These are phyloP conservation scores for Drosophila serrata DNA, from an alignment of 1,140 invertebrate genomes.

Conservation along the genomic window DNA sequence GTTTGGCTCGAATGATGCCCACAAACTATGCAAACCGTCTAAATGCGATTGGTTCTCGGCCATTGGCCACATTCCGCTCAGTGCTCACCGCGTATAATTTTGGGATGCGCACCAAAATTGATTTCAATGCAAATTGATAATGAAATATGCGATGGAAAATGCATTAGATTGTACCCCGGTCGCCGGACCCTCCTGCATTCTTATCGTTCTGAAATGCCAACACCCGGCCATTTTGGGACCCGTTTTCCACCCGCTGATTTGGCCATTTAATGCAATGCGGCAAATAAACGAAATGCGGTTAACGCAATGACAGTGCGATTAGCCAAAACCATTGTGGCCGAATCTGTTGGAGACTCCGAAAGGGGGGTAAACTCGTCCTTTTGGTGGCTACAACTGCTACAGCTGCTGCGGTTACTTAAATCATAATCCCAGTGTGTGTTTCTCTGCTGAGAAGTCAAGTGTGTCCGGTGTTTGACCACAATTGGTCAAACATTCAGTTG, in stretches of 20 bases:
- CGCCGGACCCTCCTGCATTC: slow-evolving; percentile 11
- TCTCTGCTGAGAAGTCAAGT: slow-evolving; percentile 34
- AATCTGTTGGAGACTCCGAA: slow-evolving; percentile 10
- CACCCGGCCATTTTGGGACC: neutral
- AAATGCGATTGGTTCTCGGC: slow-evolving; percentile 43
- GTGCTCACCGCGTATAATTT: slow-evolving; percentile 5
- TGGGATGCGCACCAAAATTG: slow-evolving; percentile 16
- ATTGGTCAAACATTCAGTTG: slow-evolving; percentile 4
- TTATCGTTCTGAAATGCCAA: slow-evolving; percentile 24
- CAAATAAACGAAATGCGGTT: slow-evolving; percentile 51
- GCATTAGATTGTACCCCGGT: slow-evolving; percentile 15
- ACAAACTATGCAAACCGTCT: slow-evolving; percentile 36
- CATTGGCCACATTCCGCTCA: slow-evolving; percentile 24
- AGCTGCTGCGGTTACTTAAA: slow-evolving; percentile 36
- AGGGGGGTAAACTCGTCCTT: neutral
- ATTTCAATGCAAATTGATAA: slow-evolving; percentile 50
- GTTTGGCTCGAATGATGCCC: slow-evolving; percentile 34
- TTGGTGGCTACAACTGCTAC: neutral
- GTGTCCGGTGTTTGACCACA: slow-evolving; percentile 11
- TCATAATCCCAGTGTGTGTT: slow-evolving; percentile 25
- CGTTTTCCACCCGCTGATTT: slow-evolving; percentile 3
- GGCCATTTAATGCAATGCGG: slow-evolving; percentile 48
- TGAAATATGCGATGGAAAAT: slow-evolving; percentile 43
- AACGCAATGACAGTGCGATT: slow-evolving; percentile 52
- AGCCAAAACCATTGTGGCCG: slow-evolving; percentile 35